These are phyloP conservation scores for Hypsopygia costalis DNA, from an alignment of 2,888 invertebrate species.

Conservation along the genomic window DNA sequence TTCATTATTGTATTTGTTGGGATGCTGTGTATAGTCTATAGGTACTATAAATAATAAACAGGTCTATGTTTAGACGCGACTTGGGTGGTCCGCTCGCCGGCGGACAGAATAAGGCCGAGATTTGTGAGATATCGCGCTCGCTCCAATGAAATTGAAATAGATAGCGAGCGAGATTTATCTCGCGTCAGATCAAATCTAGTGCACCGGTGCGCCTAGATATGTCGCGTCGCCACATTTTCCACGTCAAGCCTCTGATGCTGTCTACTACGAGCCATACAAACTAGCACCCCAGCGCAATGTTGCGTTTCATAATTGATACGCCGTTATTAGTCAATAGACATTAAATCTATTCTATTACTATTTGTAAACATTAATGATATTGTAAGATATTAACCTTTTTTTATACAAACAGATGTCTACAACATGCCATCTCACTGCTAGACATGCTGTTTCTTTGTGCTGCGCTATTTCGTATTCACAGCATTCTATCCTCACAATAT, in stretches of 20 bases:
- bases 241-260: constrained; percentile 29
- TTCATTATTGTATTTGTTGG: constrained; percentile 45
- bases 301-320: background rate
- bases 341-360: too few species aligned
- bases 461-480: too few species aligned
- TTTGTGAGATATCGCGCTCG: constrained; percentile 65
- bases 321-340: too few species aligned
- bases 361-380: too few species aligned
- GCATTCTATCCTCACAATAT: too few species aligned
- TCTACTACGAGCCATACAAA: constrained; percentile 28
- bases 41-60: constrained; percentile 57
- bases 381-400: too few species aligned
- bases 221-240: constrained; percentile 52
- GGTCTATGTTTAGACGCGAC: constrained; percentile 67
- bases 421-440: too few species aligned
- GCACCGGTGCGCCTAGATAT: constrained; percentile 62
- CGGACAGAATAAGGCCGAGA: constrained; percentile 68
- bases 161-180: constrained; percentile 63
- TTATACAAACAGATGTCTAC: too few species aligned
- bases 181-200: constrained; percentile 68
- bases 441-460: too few species aligned
- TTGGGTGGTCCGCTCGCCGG: constrained; percentile 67
- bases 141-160: constrained; percentile 71
- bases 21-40: constrained; percentile 44
- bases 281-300: constrained; percentile 17